Conservation (phyloP, 2,113 vertebrate species). For the Paramisgurnus dabryanus region DNA sequence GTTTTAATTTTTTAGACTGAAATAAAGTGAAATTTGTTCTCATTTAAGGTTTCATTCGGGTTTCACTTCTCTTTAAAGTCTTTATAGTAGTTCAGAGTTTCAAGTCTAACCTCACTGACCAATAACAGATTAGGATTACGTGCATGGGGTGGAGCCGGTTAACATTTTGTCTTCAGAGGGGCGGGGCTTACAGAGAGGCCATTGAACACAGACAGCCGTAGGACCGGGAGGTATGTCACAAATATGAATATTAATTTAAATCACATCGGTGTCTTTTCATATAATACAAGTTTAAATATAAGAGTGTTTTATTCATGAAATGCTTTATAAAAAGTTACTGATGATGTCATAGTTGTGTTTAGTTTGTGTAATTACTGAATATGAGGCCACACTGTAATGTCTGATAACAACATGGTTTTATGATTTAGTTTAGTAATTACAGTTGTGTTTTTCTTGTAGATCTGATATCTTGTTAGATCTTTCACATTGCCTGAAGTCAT, state of each 20-base stretch:
- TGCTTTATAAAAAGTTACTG: too few relatives aligned
- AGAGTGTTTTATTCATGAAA: background rate
- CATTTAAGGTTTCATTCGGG: background rate
- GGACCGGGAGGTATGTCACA: constrained; percentile 14
- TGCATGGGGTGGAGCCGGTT: background rate
- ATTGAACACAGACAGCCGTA: background rate
- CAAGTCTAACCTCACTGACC: background rate
- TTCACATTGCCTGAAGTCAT: too few relatives aligned
- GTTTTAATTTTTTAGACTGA: background rate
- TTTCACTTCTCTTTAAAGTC: background rate
- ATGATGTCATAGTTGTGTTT: background rate
- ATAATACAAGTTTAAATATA: background rate
- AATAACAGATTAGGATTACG: background rate
- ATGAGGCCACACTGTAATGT: too few relatives aligned
- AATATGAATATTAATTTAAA: background rate
- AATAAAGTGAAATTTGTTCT: background rate
- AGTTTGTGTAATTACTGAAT: background rate
- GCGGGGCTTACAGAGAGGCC: background rate
- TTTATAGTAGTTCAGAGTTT: background rate
- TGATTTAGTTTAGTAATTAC: background rate
- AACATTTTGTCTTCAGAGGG: background rate
- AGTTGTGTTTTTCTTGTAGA: background rate
- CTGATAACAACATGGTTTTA: background rate
- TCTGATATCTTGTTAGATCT: too few relatives aligned
- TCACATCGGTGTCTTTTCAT: too few relatives aligned